These are phyloP conservation scores for Piliocolobus tephrosceles DNA, from an alignment of 2,113 vertebrate genomes.

Conservation along the genomic window DNA sequence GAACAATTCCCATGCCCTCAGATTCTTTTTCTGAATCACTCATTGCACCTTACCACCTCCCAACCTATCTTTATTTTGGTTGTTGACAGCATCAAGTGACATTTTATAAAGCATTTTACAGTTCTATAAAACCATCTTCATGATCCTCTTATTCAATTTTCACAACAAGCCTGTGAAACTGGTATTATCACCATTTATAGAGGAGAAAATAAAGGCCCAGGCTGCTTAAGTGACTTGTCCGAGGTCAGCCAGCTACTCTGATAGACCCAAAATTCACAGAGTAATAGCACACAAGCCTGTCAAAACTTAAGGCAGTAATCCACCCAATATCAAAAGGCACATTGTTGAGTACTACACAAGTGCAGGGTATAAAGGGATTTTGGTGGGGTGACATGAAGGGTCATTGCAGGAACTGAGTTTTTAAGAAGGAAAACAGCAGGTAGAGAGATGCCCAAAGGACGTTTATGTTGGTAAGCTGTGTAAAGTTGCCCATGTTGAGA, in stretches of 20 bases:
- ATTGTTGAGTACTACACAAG: accelerated
- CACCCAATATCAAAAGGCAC: too few relatives aligned
- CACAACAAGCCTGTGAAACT: not conserved
- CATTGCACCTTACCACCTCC: not conserved
- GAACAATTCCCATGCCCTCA: too few relatives aligned
- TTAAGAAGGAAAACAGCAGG: not conserved
- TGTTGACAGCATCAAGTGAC: not conserved
- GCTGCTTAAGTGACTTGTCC: not conserved
- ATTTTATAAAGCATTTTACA: not conserved
- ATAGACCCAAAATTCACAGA: not conserved
- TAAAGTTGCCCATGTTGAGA: not conserved
- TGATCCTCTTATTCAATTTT: not conserved
- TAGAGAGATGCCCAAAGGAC: not conserved
- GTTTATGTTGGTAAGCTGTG: not conserved
- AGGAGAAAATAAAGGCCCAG: not conserved
- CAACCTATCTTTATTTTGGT: not conserved
- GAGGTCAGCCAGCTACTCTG: not conserved
- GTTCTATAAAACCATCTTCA: not conserved
- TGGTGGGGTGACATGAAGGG: not conserved
- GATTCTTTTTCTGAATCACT: not conserved
- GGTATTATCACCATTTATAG: not conserved
- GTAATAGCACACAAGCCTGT: not conserved
- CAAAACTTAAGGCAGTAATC: too few relatives aligned
- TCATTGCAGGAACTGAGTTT: not conserved
- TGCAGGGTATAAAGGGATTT: not conserved